Conservation (phyloP, 2,113 vertebrate species). For the Miniopterus natalensis region DNA sequence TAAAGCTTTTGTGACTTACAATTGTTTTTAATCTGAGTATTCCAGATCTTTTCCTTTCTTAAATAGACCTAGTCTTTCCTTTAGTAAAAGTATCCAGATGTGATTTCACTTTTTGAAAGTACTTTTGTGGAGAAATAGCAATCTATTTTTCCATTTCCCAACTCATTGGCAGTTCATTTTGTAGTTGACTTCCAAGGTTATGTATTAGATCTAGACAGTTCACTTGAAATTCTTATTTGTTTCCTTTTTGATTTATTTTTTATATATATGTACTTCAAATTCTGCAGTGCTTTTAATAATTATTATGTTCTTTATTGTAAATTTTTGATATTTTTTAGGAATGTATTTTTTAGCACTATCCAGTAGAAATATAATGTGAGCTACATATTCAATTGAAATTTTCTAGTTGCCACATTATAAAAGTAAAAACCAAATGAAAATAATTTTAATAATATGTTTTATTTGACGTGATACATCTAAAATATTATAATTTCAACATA, state of each 20-base stretch:
- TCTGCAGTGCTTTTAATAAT: slow-evolving; percentile 31
- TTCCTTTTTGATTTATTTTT: slow-evolving; percentile 37
- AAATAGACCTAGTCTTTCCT: background rate
- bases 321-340: slow-evolving; percentile 27
- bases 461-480: slow-evolving; percentile 6
- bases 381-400: background rate
- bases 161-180: slow-evolving; percentile 26
- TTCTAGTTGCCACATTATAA: background rate
- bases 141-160: slow-evolving; percentile 2
- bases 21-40: slow-evolving; percentile 48
- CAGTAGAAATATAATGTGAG: slow-evolving; percentile 13
- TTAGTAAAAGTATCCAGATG: background rate
- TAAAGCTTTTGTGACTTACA: slow-evolving; percentile 5
- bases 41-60: slow-evolving; percentile 34
- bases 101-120: slow-evolving; percentile 40
- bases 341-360: slow-evolving; percentile 3
- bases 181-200: slow-evolving; percentile 5
- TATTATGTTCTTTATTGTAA: slow-evolving; percentile 14
- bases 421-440: slow-evolving; percentile 1
- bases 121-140: background rate
- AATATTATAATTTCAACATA: slow-evolving; percentile 4
- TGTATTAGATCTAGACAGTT: background rate
- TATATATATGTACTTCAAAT: background rate
- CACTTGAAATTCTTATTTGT: background rate
- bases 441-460: slow-evolving; percentile 37